Evolutionary conservation across 2,888 invertebrate species (phyloP).

Genomic region (Plagodis dolabraria): DNA sequence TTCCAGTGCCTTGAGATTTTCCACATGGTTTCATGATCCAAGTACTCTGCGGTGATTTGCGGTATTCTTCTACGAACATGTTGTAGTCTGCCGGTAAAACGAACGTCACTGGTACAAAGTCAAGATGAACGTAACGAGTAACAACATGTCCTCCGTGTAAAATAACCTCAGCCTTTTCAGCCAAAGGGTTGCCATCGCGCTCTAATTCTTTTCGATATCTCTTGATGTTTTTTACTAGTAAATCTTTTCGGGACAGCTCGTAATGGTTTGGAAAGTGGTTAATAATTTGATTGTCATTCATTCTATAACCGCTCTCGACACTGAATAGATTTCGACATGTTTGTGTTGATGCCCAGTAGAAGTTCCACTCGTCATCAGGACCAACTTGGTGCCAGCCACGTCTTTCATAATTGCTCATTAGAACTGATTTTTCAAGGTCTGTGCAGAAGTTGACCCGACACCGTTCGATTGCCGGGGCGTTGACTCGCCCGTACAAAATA

Average conservation of each 20-base stretch:
- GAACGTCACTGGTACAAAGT: slow-evolving; percentile 96
- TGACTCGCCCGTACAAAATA: slow-evolving; percentile 77
- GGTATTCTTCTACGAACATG: slow-evolving; percentile 98
- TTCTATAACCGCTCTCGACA: slow-evolving; percentile 62
- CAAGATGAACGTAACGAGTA: slow-evolving; percentile 91
- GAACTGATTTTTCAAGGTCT: slow-evolving; percentile 63
- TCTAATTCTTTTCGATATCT: slow-evolving; percentile 96
- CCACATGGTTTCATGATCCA: slow-evolving; percentile 99
- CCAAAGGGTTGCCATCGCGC: slow-evolving; percentile 93
- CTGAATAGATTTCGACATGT: slow-evolving; percentile 95
- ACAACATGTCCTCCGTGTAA: slow-evolving; percentile 86
- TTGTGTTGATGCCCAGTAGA: slow-evolving; percentile 97
- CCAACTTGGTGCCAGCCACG: slow-evolving; percentile 90
- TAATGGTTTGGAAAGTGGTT: slow-evolving; percentile 98
- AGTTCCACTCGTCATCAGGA: slow-evolving; percentile 97
- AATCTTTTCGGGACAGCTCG: slow-evolving; percentile 97
- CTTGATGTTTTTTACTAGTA: slow-evolving; percentile 98
- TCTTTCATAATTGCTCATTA: slow-evolving; percentile 64
- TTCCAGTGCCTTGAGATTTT: slow-evolving; percentile 97
- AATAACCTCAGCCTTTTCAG: slow-evolving; percentile 87
- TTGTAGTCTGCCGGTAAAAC: slow-evolving; percentile 98
- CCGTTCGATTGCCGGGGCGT: slow-evolving; percentile 69
- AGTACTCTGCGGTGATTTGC: slow-evolving; percentile 96
- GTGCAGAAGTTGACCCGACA: slow-evolving; percentile 74
- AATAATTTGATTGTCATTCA: slow-evolving; percentile 95